phyloP scores from a whole-genome alignment of 2,888 invertebrate species.

The Papilio gigon region DNA sequence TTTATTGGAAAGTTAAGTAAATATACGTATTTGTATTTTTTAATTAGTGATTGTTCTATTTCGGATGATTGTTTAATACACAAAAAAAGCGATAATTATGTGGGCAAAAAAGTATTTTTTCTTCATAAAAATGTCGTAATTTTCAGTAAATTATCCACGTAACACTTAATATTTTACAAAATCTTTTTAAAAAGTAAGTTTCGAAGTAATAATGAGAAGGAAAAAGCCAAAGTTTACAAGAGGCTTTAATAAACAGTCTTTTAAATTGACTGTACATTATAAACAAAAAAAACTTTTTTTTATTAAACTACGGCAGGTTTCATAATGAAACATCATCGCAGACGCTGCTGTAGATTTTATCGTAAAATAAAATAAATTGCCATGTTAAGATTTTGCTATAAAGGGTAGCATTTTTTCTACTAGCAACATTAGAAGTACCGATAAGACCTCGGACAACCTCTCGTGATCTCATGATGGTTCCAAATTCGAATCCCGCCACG shows the following conservation, averaged over 20 bases:
- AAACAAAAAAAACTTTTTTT: constrained; percentile 11
- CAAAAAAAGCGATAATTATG: no score
- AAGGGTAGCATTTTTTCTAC: neutral
- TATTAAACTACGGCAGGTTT: neutral
- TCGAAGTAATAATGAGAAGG: neutral
- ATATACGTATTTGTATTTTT: neutral
- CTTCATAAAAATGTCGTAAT: neutral
- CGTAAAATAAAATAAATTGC: neutral
- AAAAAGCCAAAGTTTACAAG: constrained; percentile 1
- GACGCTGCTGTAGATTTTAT: neutral
- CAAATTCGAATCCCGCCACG: neutral
- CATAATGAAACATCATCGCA: neutral
- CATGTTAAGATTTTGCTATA: no score
- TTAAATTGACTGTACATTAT: constrained; percentile 8
- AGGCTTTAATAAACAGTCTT: constrained; percentile 9
- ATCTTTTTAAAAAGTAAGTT: neutral
- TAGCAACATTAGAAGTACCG: neutral
- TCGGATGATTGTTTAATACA: no score
- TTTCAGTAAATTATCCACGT: neutral
- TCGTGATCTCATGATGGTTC: neutral
- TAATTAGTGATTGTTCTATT: neutral
- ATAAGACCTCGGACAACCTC: neutral
- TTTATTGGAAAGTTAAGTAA: neutral
- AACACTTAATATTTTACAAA: neutral
- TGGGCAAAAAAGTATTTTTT: neutral